Percentiles rank a stretch among this genome's conserved stretches.
These are phyloP conservation scores for Atta cephalotes DNA, from an alignment of 1,140 invertebrate species.

Conservation along the genomic window DNA sequence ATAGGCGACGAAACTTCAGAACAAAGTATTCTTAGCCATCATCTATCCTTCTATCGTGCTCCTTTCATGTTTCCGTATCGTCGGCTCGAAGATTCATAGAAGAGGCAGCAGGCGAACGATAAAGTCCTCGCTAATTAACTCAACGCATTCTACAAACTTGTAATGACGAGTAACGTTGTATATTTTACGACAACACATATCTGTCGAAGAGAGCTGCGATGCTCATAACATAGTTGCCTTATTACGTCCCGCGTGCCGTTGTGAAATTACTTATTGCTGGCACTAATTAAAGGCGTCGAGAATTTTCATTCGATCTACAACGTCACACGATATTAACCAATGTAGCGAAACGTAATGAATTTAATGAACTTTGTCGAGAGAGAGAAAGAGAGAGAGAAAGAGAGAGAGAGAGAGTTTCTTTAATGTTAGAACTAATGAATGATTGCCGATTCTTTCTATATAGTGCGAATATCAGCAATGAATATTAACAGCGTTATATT, in stretches of 20 bases:
- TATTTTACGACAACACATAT: constrained; percentile 41
- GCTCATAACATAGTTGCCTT: constrained; percentile 13
- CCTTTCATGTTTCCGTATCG: constrained; percentile 58
- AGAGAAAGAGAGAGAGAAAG: not conserved
- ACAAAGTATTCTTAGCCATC: constrained; percentile 57
- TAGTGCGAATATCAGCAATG: not conserved
- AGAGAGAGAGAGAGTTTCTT: not conserved
- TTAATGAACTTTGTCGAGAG: constrained; percentile 41
- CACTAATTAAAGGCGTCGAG: constrained; percentile 45
- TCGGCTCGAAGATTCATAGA: constrained; percentile 56
- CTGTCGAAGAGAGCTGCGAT: not conserved
- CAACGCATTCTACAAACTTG: constrained; percentile 63
- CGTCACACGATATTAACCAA: not conserved
- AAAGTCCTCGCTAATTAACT: constrained; percentile 70
- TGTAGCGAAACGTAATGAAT: constrained; percentile 22
- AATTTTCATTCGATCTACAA: constrained; percentile 43
- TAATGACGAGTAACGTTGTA: constrained; percentile 57
- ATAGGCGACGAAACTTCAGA: constrained; percentile 38
- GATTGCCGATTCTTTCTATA: constrained; percentile 15
- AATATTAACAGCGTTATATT: constrained; percentile 25
- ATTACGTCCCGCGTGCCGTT: constrained; percentile 23
- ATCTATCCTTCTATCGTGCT: constrained; percentile 34
- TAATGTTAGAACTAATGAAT: constrained; percentile 38
- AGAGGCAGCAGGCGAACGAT: constrained; percentile 49
- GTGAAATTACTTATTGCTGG: constrained; percentile 59